Percentiles rank a stretch among this genome's conserved stretches.
phyloP scores from a whole-genome alignment of 2,113 vertebrate species.

The Gulo gulo region DNA sequence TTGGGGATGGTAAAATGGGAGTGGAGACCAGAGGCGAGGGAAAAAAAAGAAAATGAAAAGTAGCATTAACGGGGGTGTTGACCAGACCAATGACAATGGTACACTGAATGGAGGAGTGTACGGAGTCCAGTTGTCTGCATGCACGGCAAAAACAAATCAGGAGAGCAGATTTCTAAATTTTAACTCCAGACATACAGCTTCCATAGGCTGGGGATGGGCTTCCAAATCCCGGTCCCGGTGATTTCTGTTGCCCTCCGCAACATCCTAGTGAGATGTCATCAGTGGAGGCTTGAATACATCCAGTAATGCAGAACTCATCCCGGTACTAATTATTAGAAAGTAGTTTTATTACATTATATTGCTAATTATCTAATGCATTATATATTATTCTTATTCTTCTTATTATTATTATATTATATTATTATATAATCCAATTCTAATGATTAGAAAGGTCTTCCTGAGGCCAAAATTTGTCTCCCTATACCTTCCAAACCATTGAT shows the following conservation, averaged over 20 bases:
- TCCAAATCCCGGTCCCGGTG: neutral
- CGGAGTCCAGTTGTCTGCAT: neutral
- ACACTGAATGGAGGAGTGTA: neutral
- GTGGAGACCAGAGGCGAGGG: neutral
- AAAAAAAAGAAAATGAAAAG: neutral
- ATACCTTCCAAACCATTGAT: neutral
- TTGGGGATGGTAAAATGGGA: neutral
- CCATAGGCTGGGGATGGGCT: neutral
- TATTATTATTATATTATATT: neutral
- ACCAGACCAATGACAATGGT: too few relatives aligned
- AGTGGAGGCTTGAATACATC: neutral
- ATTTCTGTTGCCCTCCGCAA: neutral
- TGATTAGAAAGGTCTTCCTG: neutral
- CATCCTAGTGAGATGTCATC: neutral
- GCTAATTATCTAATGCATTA: neutral
- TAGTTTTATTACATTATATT: neutral
- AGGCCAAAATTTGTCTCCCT: neutral
- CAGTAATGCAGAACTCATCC: neutral
- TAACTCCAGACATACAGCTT: neutral
- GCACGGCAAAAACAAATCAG: neutral
- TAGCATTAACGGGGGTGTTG: neutral
- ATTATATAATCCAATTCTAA: neutral
- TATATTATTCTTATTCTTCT: neutral
- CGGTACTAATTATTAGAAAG: neutral
- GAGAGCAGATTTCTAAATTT: neutral